Base-by-base conservation (phyloP, 2,113 vertebrate genomes). In the Syngnathus floridae region DNA sequence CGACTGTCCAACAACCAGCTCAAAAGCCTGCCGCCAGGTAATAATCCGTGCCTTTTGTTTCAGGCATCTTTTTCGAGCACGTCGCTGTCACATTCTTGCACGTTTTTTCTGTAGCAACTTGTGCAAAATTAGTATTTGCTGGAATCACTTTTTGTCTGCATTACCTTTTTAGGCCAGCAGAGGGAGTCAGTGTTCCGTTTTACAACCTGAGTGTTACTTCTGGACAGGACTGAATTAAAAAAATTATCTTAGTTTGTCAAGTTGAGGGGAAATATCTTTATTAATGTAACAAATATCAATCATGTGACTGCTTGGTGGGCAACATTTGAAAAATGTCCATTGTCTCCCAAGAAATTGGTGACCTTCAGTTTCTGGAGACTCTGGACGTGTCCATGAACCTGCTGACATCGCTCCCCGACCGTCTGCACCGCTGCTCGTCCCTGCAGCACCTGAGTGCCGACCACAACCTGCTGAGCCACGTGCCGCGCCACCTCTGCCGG, bases 361-460 rank as follows among this genome's bases (percentile, higher is more conserved):
- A 96, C 72, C 90, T 99, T 82, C 89, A 91, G 77, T 94, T 96
- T 71, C 91, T 99, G 84, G 94, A 97, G 84, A 97, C 94, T 0
- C 86, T 99, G 81, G 97, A 99, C 51, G 90, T 99, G 67, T 96
- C 96, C 17, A 91, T 93, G 81, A 99, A 99, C 77, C 91, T 92
- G 71, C 87, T 99, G 87, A 90, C 88, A 69, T 90, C 89, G 17
- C 82, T 99, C 0, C 96, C 97, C 0, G 92, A 94, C 65, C 88
- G 90, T 76, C 93, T 99, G 72, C 93, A 96, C 71, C 91, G 91
- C 84, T 98, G 97, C 79, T 79, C 90, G n/a, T 95, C 95, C 0
- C 91, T 99, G 85, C 95, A 98, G 92, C 95, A 93, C 79, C 86
- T 99, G 83, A 94, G 93, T 0, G 94, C 88, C 1, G 97, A 99